phyloP scores from a whole-genome alignment of 1,140 invertebrate genomes.

The Odontomachus brunneus region DNA sequence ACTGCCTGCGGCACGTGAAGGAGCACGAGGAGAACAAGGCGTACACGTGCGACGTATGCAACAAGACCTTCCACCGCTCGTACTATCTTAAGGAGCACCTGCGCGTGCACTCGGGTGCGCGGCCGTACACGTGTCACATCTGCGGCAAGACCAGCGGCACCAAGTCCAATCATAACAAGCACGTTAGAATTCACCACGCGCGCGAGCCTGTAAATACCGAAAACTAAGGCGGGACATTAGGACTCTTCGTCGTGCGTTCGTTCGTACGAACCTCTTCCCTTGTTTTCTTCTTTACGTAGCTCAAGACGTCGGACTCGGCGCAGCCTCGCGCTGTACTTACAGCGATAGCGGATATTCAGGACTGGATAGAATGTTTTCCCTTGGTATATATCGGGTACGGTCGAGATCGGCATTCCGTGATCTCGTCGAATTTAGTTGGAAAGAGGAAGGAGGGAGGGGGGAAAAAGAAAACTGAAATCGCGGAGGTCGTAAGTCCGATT shows the following conservation, averaged over 20 bases:
- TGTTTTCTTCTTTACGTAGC: slow-evolving; percentile 16
- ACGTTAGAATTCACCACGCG: slow-evolving; percentile 94
- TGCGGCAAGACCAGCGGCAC: slow-evolving; percentile 94
- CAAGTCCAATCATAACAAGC: slow-evolving; percentile 95
- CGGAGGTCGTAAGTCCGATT: slow-evolving; percentile 2
- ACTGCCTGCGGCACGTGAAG: slow-evolving; percentile 94
- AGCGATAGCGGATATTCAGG: slow-evolving; percentile 22
- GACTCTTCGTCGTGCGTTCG: not conserved
- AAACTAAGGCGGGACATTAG: slow-evolving; percentile 86
- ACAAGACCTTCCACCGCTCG: slow-evolving; percentile 93
- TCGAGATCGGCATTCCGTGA: not conserved
- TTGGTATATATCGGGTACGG: not conserved
- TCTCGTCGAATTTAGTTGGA: not conserved
- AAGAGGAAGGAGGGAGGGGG: too few species aligned
- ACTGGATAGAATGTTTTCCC: slow-evolving; percentile 22
- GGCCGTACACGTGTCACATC: slow-evolving; percentile 93
- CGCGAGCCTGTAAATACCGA: slow-evolving; percentile 93
- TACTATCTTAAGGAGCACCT: slow-evolving; percentile 95
- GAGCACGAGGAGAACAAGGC: slow-evolving; percentile 96
- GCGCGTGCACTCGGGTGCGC: slow-evolving; percentile 93
- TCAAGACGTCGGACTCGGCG: slow-evolving; percentile 27
- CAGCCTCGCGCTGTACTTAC: slow-evolving; percentile 14
- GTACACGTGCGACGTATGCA: slow-evolving; percentile 94
- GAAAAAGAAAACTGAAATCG: too few species aligned
- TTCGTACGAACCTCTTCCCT: not conserved